Evolutionary conservation across 2,888 invertebrate species (phyloP).

Genomic region (Heliconius erato): DNA sequence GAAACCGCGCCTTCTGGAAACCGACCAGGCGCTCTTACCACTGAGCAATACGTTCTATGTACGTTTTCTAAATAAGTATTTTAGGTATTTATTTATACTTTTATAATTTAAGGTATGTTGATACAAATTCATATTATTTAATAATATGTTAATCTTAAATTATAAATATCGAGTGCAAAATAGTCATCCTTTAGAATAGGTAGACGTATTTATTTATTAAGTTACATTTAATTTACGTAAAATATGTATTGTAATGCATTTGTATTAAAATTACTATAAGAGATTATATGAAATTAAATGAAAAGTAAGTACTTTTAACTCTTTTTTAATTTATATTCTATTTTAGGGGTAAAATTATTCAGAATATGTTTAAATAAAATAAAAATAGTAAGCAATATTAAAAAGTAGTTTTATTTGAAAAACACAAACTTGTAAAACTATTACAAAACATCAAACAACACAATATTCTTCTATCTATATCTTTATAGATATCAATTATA

Average conservation of each 20-base stretch:
- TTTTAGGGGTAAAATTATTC: background rate
- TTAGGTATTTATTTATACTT: slow-evolving; percentile 13
- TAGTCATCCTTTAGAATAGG: slow-evolving; percentile 46
- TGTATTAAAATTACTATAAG: slow-evolving; percentile 30
- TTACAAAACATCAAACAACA: background rate
- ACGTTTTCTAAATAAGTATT: no score
- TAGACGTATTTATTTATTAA: slow-evolving; percentile 33
- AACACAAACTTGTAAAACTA: slow-evolving; percentile 1
- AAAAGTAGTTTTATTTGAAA: slow-evolving; percentile 7
- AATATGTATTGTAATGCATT: slow-evolving; percentile 5
- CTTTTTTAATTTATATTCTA: slow-evolving; percentile 17
- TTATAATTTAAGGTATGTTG: background rate
- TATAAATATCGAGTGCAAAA: slow-evolving; percentile 41
- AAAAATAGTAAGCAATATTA: slow-evolving; percentile 4
- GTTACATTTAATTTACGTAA: background rate
- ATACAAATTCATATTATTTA: background rate
- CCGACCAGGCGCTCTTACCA: no score
- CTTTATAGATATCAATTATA: background rate
- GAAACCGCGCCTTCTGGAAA: no score
- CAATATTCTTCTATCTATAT: background rate
- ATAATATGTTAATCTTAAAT: background rate
- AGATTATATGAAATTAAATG: slow-evolving; percentile 49
- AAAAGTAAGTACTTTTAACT: background rate
- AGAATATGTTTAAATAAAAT: background rate
- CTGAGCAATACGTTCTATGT: no score